Conservation (phyloP, 2,888 invertebrate species). For the Drepana falcataria region DNA sequence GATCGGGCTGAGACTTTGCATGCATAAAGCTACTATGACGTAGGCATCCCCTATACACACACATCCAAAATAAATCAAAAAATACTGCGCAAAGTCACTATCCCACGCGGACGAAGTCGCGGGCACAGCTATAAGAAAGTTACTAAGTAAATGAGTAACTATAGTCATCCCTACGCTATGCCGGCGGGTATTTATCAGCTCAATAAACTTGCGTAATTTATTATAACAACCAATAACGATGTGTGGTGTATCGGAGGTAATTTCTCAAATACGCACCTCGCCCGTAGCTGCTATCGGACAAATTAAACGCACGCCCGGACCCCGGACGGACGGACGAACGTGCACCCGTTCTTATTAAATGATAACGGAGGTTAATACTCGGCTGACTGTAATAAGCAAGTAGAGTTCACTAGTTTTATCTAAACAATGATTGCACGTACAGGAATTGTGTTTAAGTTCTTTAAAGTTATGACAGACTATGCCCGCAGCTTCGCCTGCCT, state of each 20-base stretch:
- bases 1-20: too few species aligned
- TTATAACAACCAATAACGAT: slow-evolving; percentile 62
- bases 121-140: neutral
- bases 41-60: too few species aligned
- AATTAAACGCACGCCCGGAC: slow-evolving; percentile 37
- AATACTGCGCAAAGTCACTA: too few species aligned
- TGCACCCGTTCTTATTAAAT: slow-evolving; percentile 40
- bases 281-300: slow-evolving; percentile 33
- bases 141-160: neutral
- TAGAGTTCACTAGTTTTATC: neutral
- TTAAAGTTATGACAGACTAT: too few species aligned
- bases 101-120: too few species aligned
- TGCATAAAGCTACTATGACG: too few species aligned
- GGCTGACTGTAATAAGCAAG: neutral
- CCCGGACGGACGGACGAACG: neutral
- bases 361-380: slow-evolving; percentile 22
- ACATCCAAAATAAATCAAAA: too few species aligned
- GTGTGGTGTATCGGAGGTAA: slow-evolving; percentile 61
- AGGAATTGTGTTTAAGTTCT: too few species aligned
- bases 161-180: slow-evolving; percentile 18
- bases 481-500: too few species aligned
- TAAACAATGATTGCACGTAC: too few species aligned
- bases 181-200: slow-evolving; percentile 52
- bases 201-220: slow-evolving; percentile 57
- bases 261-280: slow-evolving; percentile 72